Percentiles rank a stretch among this genome's conserved stretches.
These are phyloP conservation scores for Autographa gamma DNA, from an alignment of 2,888 invertebrate genomes.

Conservation along the genomic window DNA sequence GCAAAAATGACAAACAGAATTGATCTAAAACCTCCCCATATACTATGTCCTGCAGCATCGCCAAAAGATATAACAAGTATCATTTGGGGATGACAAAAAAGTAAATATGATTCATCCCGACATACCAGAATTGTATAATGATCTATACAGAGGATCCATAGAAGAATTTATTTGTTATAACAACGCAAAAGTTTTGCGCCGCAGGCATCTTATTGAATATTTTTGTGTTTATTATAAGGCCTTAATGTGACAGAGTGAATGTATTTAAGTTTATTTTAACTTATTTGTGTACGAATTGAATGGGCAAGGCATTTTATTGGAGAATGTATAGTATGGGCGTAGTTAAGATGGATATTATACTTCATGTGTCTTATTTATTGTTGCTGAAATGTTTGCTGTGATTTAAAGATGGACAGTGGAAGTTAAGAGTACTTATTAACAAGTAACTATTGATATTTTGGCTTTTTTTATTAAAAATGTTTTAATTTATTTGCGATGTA, in stretches of 20 bases:
- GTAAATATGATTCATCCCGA: slow-evolving; percentile 60
- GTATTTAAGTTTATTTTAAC: slow-evolving; percentile 65
- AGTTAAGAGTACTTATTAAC: no score
- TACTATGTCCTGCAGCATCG: slow-evolving; percentile 56
- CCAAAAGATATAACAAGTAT: slow-evolving; percentile 64
- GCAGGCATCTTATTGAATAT: slow-evolving; percentile 75
- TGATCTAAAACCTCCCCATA: slow-evolving; percentile 52
- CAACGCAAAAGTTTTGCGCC: slow-evolving; percentile 69
- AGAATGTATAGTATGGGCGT: slow-evolving; percentile 11
- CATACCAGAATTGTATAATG: slow-evolving; percentile 69
- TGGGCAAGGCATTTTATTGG: slow-evolving; percentile 40
- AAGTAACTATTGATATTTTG: no score
- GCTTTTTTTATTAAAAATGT: no score
- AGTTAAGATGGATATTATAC: not conserved
- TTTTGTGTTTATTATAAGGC: slow-evolving; percentile 76
- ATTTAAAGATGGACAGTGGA: not conserved
- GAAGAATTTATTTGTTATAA: slow-evolving; percentile 62
- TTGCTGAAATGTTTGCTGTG: not conserved
- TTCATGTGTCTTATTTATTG: not conserved
- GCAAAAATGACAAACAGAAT: slow-evolving; percentile 13
- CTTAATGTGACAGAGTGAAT: slow-evolving; percentile 84
- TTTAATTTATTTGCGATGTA: no score
- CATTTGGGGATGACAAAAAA: slow-evolving; percentile 54
- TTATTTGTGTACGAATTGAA: slow-evolving; percentile 52
- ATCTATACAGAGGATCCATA: slow-evolving; percentile 57